Evolutionary conservation across 2,113 vertebrate genomes (phyloP).

Genomic region (Misgurnus anguillicaudatus): DNA sequence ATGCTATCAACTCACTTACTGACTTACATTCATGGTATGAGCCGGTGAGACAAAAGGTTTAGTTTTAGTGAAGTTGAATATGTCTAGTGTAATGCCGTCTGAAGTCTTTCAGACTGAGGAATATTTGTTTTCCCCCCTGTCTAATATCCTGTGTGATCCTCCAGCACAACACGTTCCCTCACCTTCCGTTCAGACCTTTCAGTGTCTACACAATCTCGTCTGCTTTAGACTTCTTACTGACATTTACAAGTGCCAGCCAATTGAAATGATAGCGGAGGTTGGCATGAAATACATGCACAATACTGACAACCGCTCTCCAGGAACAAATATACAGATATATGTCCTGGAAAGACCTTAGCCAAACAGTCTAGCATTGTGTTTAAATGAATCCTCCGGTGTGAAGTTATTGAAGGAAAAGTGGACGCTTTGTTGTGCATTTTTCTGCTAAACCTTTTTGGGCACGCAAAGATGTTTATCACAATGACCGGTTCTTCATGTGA

Average conservation of each 20-base stretch:
- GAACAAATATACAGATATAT: background rate
- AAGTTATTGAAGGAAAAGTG: background rate
- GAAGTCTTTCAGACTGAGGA: slow-evolving; percentile 17
- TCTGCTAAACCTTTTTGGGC: background rate
- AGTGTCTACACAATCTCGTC: slow-evolving; percentile 3
- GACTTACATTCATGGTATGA: background rate
- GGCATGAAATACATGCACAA: background rate
- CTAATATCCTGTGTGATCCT: slow-evolving; percentile 17
- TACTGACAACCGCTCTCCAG: background rate
- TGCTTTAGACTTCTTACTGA: slow-evolving; percentile 6
- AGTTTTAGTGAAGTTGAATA: background rate
- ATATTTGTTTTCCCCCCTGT: slow-evolving; percentile 24
- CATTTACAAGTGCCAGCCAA: slow-evolving; percentile 24
- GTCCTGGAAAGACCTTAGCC: background rate
- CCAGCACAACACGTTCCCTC: background rate
- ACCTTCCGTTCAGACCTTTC: slow-evolving; percentile 20
- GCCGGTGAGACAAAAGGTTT: background rate
- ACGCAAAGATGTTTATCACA: background rate
- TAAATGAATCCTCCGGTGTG: background rate
- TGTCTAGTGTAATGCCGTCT: background rate
- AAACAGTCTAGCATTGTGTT: background rate
- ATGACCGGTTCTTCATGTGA: no score
- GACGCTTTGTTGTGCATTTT: background rate
- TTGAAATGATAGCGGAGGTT: background rate
- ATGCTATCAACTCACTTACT: background rate